Base-by-base conservation (phyloP, 2,113 vertebrate genomes). In the Lates calcarifer region DNA sequence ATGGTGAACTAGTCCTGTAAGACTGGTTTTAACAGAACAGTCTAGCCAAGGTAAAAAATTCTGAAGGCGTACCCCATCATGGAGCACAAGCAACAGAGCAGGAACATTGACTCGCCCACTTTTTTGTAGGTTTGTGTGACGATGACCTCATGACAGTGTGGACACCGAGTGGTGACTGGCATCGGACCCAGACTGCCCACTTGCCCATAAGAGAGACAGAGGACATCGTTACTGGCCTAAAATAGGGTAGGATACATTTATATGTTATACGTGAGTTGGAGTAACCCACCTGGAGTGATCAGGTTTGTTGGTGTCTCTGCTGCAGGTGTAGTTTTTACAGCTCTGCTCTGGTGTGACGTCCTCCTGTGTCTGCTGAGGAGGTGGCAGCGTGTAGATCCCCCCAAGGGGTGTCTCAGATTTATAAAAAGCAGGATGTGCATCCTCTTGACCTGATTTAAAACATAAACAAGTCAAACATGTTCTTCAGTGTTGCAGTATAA, bases 141-240 rank as follows among this genome's bases (percentile, higher is more conserved):
- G 35, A 94, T 18, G 11, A 83, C 13, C n/a, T 86, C 78, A 1
- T 82, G 18, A 61, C 93, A 95, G 60, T 22, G 73, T 1, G 93
- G 93, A 81, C 94, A 95, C 39, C 14, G 53, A 15, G 87, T 87
- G 55, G 22, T 0, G 0, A 31, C 77, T 1, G 89, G 39, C 0
- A 0, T 37, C 4, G 0, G 11, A 4, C 55, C 18, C 45, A 95
- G 55, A 10, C 55, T 12, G 2, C 86, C 67, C 17, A 45, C 81
- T 86, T 45, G 1, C 0, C 31, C 71, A 72, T 2, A 6, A 45
- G 26, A 79, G 15, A 58, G 51, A 65, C 28, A 77, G 20, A 47
- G 57, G 11, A 64, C 1, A 68, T 13, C 26, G 49, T 83, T 26
- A 83, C 22, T 3, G 13, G 20, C 22, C 13, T 0, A 2, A 18